phyloP scores from a whole-genome alignment of 2,113 vertebrate genomes.

The Anseranas semipalmata region DNA sequence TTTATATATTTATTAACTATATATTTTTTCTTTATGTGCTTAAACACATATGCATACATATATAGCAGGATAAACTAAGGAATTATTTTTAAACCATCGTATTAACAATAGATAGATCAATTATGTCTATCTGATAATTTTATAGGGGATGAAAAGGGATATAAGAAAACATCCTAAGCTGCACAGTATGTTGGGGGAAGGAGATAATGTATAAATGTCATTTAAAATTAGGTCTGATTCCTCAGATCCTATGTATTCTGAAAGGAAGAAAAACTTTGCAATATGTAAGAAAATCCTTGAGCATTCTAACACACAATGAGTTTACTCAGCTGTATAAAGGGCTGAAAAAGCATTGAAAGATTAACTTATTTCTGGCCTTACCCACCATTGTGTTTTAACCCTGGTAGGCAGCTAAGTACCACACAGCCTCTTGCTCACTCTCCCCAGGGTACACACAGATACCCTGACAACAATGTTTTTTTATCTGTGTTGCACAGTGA shows the following conservation, averaged over 20 bases:
- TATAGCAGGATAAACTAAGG: too few species aligned
- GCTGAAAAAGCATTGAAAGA: neutral
- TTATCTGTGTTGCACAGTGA: neutral
- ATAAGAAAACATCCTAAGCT: too few species aligned
- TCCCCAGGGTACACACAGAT: neutral
- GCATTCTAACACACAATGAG: neutral
- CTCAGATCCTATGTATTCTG: fast-evolving
- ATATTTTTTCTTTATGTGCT: too few species aligned
- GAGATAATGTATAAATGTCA: too few species aligned
- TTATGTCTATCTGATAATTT: too few species aligned
- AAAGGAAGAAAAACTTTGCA: neutral
- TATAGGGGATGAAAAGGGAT: too few species aligned
- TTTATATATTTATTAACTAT: too few species aligned
- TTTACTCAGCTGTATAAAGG: neutral
- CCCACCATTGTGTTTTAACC: neutral
- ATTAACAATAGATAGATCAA: too few species aligned
- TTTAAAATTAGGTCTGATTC: neutral
- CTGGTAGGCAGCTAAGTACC: neutral
- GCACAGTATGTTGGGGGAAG: too few species aligned
- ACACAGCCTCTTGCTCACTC: neutral
- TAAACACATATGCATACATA: too few species aligned
- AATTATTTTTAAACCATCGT: too few species aligned
- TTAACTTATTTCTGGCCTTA: neutral
- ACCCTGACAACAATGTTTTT: neutral
- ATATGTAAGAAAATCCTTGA: neutral